phyloP scores from a whole-genome alignment of 2,797 vertebrate genomes.

The Danio aesculapii region DNA sequence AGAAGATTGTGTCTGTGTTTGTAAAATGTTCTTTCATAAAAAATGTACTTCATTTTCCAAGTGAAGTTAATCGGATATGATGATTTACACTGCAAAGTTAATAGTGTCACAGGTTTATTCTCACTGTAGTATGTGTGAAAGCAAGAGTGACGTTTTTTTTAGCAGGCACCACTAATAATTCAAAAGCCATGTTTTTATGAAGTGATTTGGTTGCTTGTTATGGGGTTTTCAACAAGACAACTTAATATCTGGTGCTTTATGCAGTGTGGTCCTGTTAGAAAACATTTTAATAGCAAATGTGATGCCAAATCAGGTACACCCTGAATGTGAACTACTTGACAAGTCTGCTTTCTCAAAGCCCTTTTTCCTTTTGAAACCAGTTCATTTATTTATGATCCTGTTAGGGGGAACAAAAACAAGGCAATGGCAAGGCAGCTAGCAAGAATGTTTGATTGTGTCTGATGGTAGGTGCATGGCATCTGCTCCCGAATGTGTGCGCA shows the following conservation, averaged over 20 bases:
- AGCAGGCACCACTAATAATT: constrained; percentile 26
- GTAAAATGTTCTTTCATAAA: no score
- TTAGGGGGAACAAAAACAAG: constrained; percentile 54
- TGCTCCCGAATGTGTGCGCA: constrained; percentile 55
- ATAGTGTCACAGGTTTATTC: background rate
- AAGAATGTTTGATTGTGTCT: constrained; percentile 54
- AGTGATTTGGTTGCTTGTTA: constrained; percentile 39
- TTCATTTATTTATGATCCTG: constrained; percentile 80
- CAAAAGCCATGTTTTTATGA: constrained; percentile 5
- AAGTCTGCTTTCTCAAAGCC: constrained; percentile 73
- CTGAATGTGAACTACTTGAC: constrained; percentile 67
- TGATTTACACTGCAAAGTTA: constrained; percentile 10
- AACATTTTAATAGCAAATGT: constrained; percentile 60
- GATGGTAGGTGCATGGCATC: constrained; percentile 67
- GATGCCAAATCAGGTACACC: constrained; percentile 73
- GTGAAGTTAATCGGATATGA: background rate
- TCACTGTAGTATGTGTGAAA: background rate
- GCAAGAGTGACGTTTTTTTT: constrained; percentile 15
- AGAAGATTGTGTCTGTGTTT: no score
- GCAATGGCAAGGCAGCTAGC: constrained; percentile 55
- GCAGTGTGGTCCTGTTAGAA: constrained; percentile 44
- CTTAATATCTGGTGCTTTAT: constrained; percentile 37
- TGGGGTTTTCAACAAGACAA: constrained; percentile 19
- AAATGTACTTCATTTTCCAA: no score
- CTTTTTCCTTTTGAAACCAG: constrained; percentile 77